A percentile compares a stretch with the other conserved stretches of the same genome.
These are phyloP conservation scores for Sebastes jordani DNA, from an alignment of 2,797 vertebrate genomes.

Conservation along the genomic window DNA sequence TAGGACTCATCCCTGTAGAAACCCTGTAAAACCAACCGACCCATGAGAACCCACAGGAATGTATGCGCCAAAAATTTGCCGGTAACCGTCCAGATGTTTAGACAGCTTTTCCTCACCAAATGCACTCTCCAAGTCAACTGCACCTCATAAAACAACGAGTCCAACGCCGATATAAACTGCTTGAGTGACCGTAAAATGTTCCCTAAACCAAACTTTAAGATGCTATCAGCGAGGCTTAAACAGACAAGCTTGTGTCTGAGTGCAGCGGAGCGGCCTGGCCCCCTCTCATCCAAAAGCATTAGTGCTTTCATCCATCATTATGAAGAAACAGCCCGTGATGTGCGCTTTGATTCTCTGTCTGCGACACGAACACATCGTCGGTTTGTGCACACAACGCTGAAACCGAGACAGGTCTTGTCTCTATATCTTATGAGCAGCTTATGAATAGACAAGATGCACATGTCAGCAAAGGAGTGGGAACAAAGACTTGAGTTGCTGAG, in stretches of 20 bases:
- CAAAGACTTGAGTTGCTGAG: conserved; percentile 29
- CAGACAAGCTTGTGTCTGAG: conserved; percentile 22
- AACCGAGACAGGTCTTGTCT: conserved; percentile 49
- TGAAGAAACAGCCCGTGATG: conserved; percentile 37
- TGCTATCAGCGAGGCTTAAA: not conserved
- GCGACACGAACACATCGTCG: not conserved
- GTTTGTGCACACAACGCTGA: conserved; percentile 2
- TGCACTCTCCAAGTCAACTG: not conserved
- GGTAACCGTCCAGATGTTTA: conserved; percentile 19
- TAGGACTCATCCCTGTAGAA: too few species aligned
- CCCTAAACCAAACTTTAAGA: not conserved
- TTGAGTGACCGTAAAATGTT: too few species aligned
- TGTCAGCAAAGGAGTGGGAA: conserved; percentile 53
- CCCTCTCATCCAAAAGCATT: conserved; percentile 54
- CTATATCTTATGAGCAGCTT: conserved; percentile 30
- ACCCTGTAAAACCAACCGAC: not conserved
- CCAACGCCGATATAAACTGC: not conserved
- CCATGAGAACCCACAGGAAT: not conserved
- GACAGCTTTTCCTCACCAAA: conserved; percentile 4
- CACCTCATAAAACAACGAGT: not conserved
- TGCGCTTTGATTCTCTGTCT: conserved; percentile 37
- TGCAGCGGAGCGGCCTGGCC: conserved; percentile 8
- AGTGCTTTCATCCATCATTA: conserved; percentile 47
- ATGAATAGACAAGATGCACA: conserved; percentile 36
- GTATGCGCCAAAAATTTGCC: not conserved